Conservation (phyloP, 2,888 invertebrate species). For the Lasioglossum villosulum region DNA sequence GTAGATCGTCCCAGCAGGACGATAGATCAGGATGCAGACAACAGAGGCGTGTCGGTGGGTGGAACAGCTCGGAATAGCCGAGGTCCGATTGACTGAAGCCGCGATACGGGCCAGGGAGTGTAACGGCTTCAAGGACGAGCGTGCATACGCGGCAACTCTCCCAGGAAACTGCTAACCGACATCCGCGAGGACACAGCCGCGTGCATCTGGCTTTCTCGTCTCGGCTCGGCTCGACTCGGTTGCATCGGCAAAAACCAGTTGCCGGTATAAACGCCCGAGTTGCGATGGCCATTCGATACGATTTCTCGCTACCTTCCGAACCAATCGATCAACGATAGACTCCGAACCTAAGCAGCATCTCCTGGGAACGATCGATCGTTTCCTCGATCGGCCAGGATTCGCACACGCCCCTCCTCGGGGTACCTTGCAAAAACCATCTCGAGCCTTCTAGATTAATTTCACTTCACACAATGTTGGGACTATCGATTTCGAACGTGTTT, state of each 20-base stretch:
- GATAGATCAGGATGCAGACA: conserved; percentile 14
- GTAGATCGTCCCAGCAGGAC: not conserved
- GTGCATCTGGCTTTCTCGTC: conserved; percentile 60
- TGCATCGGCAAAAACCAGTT: conserved; percentile 70
- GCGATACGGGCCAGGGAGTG: conserved; percentile 72
- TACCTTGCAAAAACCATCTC: not conserved
- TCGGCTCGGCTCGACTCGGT: conserved; percentile 35
- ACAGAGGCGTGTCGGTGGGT: conserved; percentile 78
- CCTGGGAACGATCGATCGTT: not conserved
- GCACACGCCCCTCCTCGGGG: not conserved
- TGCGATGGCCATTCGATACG: conserved; percentile 57
- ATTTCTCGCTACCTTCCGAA: conserved; percentile 49
- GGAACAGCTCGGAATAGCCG: conserved; percentile 69
- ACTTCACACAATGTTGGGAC: no score
- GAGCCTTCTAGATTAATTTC: not conserved
- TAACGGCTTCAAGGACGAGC: conserved; percentile 81
- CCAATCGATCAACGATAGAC: conserved; percentile 32
- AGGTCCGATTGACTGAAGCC: conserved; percentile 70
- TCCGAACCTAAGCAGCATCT: conserved; percentile 16
- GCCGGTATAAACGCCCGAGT: conserved; percentile 38
- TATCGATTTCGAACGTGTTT: no score
- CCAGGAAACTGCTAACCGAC: conserved; percentile 82
- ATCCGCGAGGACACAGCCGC: conserved; percentile 78
- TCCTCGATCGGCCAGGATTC: not conserved
- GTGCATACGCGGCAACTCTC: conserved; percentile 73